Evolutionary conservation across 2,113 vertebrate genomes (phyloP), one percentile per base, ranked within the genome.

Genomic region (Hippocampus abdominalis): DNA sequence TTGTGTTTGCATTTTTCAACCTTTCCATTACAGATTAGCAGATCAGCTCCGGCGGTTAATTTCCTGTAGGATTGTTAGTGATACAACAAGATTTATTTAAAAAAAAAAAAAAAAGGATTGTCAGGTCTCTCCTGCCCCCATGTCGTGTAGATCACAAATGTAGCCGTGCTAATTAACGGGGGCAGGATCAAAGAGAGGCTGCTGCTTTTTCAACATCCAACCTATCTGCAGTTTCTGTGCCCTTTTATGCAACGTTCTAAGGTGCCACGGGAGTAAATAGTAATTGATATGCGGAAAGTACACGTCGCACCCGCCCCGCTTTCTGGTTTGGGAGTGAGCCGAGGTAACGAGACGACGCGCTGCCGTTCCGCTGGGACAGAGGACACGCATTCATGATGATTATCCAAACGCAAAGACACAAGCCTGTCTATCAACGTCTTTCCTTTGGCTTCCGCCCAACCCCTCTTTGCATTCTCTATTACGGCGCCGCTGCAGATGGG

Each of bases 161-260:
- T 59, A 71, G 74, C 71, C 76, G 75, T 73, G 63, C 79, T 79
- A 81, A 85, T 87, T 83, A 69, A 81, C 83, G 81, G 71, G 51
- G 51, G 68, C 32, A 4, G 0, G 66, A 63, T 72, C 65, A 64
- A 60, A 23, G 76, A 62, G 48, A 15, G 68, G 74, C 61, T 71
- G 73, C 53, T 3, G 23, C 23, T 23, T 56, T n/a, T 11, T 5
- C 9, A 23, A 56, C 23, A 56, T 11, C 21, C 11, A n/a, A 23
- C 9, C 8, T 51, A 7, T 20, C 21, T 21, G 49, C 16, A 16
- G 8, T 46, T 46, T 16, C 1, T 21, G 48, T 51, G 48, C 4
- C 48, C 16, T 51, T 51, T 46, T 46, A 46, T 46, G 13, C 4
- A 16, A 46, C 3, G 44, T 15, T 15, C 12, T 16, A 46, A 46